phyloP scores from a whole-genome alignment of 2,113 vertebrate genomes.

The Ranitomeya variabilis region DNA sequence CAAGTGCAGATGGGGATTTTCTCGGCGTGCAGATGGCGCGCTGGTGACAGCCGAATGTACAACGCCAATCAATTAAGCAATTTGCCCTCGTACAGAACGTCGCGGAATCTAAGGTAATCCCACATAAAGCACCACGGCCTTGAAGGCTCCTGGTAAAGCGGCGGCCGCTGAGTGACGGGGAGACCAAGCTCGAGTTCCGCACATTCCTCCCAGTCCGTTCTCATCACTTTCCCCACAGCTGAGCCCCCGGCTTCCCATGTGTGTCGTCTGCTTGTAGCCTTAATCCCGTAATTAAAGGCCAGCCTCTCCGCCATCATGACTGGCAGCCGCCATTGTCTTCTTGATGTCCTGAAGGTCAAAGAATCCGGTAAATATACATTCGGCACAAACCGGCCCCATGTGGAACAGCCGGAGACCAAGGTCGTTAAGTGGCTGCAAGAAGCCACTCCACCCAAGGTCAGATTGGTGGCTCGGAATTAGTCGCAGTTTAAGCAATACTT shows the following conservation, averaged over 20 bases:
- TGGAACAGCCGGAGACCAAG: neutral
- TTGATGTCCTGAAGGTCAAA: slow-evolving; percentile 15
- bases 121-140: neutral
- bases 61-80: slow-evolving; percentile 37
- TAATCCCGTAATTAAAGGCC: slow-evolving; percentile 34
- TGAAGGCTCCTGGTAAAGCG: slow-evolving; percentile 20
- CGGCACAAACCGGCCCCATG: neutral
- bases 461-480: neutral
- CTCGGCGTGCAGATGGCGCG: slow-evolving; percentile 38
- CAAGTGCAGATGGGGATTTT: slow-evolving; percentile 33
- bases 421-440: neutral
- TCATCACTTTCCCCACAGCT: slow-evolving; percentile 14
- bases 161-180: slow-evolving; percentile 30
- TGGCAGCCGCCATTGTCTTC: neutral
- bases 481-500: neutral
- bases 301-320: neutral
- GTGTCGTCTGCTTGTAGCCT: neutral
- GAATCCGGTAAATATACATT: neutral
- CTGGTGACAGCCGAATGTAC: slow-evolving; percentile 33
- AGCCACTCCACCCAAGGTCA: neutral
- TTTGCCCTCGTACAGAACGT: slow-evolving; percentile 12
- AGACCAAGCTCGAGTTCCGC: slow-evolving; percentile 9
- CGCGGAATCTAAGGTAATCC: slow-evolving; percentile 43
- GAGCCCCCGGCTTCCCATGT: slow-evolving; percentile 27
- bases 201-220: slow-evolving; percentile 38